Evolutionary conservation across 2,113 vertebrate species (phyloP).

Genomic region (Tringa solitaria): DNA sequence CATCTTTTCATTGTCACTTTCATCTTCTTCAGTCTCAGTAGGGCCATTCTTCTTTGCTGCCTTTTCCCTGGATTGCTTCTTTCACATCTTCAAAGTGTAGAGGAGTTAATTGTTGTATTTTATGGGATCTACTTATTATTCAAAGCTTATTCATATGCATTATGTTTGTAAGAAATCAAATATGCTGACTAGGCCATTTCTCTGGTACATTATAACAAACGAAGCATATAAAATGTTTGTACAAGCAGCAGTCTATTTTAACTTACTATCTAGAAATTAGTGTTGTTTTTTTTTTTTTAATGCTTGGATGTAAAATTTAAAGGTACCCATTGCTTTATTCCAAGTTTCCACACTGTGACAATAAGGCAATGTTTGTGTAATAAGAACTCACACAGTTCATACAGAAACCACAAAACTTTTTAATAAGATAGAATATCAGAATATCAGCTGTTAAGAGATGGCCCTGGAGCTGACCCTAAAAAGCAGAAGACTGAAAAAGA

Average conservation of each 20-base stretch:
- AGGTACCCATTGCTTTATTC: neutral
- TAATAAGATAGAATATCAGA: neutral
- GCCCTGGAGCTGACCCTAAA: neutral
- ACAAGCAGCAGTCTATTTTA: neutral
- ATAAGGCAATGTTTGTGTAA: neutral
- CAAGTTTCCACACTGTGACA: neutral
- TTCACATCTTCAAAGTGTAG: neutral
- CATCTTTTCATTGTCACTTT: neutral
- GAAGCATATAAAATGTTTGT: neutral
- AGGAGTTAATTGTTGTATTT: neutral
- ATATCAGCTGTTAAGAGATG: neutral
- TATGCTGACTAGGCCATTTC: neutral
- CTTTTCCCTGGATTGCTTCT: neutral
- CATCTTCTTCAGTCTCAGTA: neutral
- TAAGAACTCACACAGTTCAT: neutral
- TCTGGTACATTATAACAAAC: neutral
- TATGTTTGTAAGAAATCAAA: neutral
- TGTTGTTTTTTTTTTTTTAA: neutral
- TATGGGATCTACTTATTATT: neutral
- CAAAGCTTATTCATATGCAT: neutral
- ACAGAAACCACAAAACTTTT: neutral
- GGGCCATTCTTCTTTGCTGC: neutral
- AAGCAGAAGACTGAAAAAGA: neutral
- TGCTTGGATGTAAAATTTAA: neutral
- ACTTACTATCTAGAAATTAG: neutral